A percentile compares a stretch with the other conserved stretches of the same genome.
These are phyloP conservation scores for Rana temporaria DNA, from an alignment of 2,113 vertebrate genomes.

Conservation along the genomic window DNA sequence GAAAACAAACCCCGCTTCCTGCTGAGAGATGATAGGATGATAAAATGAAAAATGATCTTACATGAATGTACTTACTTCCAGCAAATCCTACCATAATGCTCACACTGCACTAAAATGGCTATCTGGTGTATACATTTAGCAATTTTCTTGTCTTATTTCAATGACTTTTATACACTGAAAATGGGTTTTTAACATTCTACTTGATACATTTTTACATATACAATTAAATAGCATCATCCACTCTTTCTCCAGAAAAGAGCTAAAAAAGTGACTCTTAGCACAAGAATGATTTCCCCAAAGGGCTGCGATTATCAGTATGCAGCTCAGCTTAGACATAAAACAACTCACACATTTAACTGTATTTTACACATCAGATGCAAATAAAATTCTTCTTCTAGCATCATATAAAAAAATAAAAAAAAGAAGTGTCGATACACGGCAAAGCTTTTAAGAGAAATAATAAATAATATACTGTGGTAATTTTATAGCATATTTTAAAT, in stretches of 20 bases:
- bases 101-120: constrained; percentile 26
- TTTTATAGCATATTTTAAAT: neutral
- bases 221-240: constrained; percentile 45
- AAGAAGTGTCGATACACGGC: neutral
- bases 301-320: constrained; percentile 31
- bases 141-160: constrained; percentile 56
- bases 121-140: neutral
- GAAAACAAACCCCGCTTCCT: neutral
- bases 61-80: constrained; percentile 12
- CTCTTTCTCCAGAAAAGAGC: constrained; percentile 31
- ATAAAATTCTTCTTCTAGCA: neutral
- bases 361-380: constrained; percentile 50
- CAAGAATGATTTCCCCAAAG: constrained; percentile 1
- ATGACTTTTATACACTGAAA: constrained; percentile 29
- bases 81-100: neutral
- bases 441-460: constrained; percentile 18
- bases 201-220: constrained; percentile 37
- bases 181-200: constrained; percentile 8
- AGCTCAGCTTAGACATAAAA: constrained; percentile 9
- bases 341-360: neutral
- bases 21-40: neutral
- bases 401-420: constrained; percentile 2
- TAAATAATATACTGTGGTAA: constrained; percentile 20
- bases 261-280: constrained; percentile 41
- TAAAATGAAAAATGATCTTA: constrained; percentile 32